These are phyloP conservation scores for Neolamprologus modestus DNA, from an alignment of 2,113 vertebrate species.

Conservation along the genomic window DNA sequence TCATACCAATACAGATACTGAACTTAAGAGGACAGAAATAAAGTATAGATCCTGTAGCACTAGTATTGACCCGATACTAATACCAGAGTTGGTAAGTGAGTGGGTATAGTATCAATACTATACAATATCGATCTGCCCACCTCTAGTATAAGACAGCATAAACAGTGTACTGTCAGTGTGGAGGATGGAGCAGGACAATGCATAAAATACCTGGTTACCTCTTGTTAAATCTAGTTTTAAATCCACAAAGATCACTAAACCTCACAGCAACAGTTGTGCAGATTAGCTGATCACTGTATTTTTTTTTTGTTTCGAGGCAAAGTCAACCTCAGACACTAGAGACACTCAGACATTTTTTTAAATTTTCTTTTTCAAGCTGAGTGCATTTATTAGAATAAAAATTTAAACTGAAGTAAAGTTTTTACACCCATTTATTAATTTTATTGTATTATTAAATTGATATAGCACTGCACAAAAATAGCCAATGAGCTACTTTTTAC, in stretches of 20 bases:
- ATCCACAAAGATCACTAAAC: background rate
- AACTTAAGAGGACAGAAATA: background rate
- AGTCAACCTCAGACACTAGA: background rate
- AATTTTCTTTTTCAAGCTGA: background rate
- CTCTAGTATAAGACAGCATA: background rate
- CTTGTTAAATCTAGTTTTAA: background rate
- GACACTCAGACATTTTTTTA: background rate
- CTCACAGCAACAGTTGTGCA: background rate
- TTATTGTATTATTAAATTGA: background rate
- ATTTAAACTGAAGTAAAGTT: background rate
- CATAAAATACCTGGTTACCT: background rate
- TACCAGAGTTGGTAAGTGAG: background rate
- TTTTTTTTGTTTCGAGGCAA: background rate
- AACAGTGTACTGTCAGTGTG: background rate
- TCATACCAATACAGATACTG: background rate
- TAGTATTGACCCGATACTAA: background rate
- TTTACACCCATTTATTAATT: background rate
- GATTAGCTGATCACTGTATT: background rate
- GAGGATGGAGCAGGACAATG: background rate
- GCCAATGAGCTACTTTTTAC: background rate
- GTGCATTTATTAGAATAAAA: background rate
- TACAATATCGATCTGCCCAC: background rate
- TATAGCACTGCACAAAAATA: background rate
- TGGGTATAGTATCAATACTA: no score
- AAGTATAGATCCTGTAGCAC: background rate